Conservation (phyloP, 2,797 vertebrate genomes). For the Loriculus beryllinus region DNA sequence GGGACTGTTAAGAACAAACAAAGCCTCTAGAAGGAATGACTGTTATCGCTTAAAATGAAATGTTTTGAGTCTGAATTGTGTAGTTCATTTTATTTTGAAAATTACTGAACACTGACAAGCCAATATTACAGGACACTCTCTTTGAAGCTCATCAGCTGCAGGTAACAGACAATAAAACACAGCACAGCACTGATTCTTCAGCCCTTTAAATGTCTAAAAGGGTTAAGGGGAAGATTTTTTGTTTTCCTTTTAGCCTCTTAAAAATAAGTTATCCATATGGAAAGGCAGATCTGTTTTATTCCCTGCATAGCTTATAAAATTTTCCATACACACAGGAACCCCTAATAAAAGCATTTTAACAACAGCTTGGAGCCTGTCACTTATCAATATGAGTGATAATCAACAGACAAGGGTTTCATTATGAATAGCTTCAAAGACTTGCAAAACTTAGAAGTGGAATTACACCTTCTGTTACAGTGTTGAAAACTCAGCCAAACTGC, state of each 20-base stretch:
- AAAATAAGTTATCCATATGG: background rate
- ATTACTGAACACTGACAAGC: background rate
- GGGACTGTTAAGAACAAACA: background rate
- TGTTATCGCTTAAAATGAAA: background rate
- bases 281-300: background rate
- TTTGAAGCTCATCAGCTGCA: background rate
- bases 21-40: background rate
- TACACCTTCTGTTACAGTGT: background rate
- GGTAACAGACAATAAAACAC: background rate
- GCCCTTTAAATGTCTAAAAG: background rate
- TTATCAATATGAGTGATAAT: fast-evolving
- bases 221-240: background rate
- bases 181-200: background rate
- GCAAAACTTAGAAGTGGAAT: background rate
- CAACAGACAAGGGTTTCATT: background rate
- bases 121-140: background rate
- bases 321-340: background rate
- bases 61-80: background rate
- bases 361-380: background rate
- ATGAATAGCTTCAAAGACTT: background rate
- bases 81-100: background rate
- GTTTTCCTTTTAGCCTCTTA: background rate
- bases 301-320: background rate
- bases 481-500: background rate
- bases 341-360: background rate